Evolutionary conservation across 2,888 invertebrate genomes (phyloP).

Genomic region (Dicyrtomina minuta): DNA sequence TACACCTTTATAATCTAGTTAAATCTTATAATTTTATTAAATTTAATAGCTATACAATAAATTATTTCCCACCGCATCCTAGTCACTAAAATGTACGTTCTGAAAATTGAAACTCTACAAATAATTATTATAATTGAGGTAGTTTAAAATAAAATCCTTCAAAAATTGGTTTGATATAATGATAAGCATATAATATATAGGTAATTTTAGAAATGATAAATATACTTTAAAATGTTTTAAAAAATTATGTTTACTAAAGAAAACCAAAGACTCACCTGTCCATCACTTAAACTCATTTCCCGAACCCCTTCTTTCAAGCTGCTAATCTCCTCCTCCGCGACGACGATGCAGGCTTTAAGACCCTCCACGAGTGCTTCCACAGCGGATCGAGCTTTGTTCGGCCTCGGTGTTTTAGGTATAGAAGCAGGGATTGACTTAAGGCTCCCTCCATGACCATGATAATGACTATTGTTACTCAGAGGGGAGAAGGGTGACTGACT

Average conservation of each 20-base stretch:
- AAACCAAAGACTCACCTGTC: conserved; percentile 13
- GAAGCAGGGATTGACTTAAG: conserved; percentile 34
- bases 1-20: too few species aligned
- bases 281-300: conserved; percentile 31
- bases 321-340: conserved; percentile 53
- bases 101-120: too few species aligned
- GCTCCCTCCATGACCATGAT: conserved; percentile 16
- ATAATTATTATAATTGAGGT: too few species aligned
- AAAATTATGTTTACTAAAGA: neutral
- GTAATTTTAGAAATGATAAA: neutral
- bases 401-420: conserved; percentile 35
- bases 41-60: too few species aligned
- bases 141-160: too few species aligned
- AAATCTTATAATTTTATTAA: too few species aligned
- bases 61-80: too few species aligned
- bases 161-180: too few species aligned
- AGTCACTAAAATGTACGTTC: too few species aligned
- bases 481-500: conserved; percentile 26
- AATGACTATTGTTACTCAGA: conserved; percentile 8
- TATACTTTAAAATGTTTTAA: neutral
- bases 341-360: conserved; percentile 50
- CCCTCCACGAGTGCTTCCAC: conserved; percentile 45
- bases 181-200: neutral
- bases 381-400: conserved; percentile 25
- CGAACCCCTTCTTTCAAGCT: conserved; percentile 38